These are phyloP conservation scores for Anorthoa munda DNA, from an alignment of 2,888 invertebrate genomes.

Conservation along the genomic window DNA sequence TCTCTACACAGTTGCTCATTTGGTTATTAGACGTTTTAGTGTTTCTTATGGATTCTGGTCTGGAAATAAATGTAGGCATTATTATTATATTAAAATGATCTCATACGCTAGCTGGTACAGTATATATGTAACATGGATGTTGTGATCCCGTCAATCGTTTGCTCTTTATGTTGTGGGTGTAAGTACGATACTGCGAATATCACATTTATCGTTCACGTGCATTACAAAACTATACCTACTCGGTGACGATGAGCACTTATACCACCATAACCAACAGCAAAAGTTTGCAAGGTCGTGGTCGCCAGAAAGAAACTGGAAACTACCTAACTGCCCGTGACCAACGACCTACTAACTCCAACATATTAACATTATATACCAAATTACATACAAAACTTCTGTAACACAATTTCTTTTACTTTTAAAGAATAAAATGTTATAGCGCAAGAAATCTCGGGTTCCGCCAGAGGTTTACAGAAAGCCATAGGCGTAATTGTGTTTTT, in stretches of 20 bases:
- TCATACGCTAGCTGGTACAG: too few species aligned
- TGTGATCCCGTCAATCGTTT: neutral
- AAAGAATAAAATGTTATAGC: conserved; percentile 35
- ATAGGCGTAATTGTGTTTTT: conserved; percentile 53
- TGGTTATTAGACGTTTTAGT: neutral
- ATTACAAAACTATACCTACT: neutral
- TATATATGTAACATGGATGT: too few species aligned
- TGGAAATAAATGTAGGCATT: neutral
- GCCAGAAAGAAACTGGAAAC: conserved; percentile 29
- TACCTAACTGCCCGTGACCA: conserved; percentile 7
- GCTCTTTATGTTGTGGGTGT: neutral
- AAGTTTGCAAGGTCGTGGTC: conserved; percentile 19
- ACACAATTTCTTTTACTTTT: conserved; percentile 21
- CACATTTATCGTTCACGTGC: neutral
- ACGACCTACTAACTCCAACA: conserved; percentile 5
- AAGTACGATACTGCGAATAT: neutral
- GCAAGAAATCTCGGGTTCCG: conserved; percentile 24
- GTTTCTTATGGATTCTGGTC: neutral
- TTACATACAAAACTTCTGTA: conserved; percentile 8
- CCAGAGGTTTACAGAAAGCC: conserved; percentile 28
- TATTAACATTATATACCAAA: conserved; percentile 31
- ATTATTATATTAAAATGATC: too few species aligned
- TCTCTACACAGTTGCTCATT: neutral
- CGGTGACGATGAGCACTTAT: neutral
- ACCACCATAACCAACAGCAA: neutral